phyloP scores from a whole-genome alignment of 2,797 vertebrate genomes.

The Selene dorsalis region DNA sequence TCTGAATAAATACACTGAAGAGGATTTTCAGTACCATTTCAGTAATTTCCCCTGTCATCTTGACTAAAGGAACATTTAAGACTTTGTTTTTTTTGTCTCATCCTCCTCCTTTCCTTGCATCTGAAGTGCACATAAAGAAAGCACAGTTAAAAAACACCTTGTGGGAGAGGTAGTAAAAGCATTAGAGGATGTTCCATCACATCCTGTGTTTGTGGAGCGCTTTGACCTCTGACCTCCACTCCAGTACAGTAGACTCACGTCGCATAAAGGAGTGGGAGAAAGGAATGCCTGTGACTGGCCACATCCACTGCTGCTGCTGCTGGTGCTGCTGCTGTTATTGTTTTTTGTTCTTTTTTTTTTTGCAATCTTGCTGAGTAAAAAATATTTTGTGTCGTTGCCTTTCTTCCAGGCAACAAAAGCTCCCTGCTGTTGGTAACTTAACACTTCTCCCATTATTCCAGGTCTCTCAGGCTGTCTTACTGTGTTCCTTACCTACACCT shows the following conservation, averaged over 20 bases:
- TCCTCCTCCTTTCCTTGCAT: neutral
- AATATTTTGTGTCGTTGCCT: constrained; percentile 12
- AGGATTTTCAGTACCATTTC: neutral
- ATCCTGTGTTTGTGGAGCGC: constrained; percentile 56
- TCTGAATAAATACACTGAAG: neutral
- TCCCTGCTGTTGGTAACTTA: constrained; percentile 20
- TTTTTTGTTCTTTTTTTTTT: neutral
- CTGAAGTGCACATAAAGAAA: neutral
- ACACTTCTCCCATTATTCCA: constrained; percentile 8
- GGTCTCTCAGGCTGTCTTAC: constrained; percentile 2
- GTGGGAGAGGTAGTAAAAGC: constrained; percentile 29
- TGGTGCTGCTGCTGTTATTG: neutral
- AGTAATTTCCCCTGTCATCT: constrained; percentile 3
- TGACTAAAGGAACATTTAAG: neutral
- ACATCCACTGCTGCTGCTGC: constrained; percentile 6
- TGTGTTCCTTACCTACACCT: neutral
- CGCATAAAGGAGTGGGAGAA: constrained; percentile 41
- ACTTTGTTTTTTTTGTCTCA: neutral
- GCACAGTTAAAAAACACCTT: neutral
- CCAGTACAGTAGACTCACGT: neutral
- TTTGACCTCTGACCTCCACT: constrained; percentile 36
- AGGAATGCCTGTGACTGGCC: constrained; percentile 34
- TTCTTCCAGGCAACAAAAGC: constrained; percentile 22
- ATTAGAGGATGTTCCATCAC: constrained; percentile 38
- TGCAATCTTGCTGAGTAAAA: constrained; percentile 22